Percentiles rank a stretch among this genome's conserved stretches.
Evolutionary conservation across 2,113 vertebrate genomes (phyloP).

Genomic region (Hirundichthys speculiger): DNA sequence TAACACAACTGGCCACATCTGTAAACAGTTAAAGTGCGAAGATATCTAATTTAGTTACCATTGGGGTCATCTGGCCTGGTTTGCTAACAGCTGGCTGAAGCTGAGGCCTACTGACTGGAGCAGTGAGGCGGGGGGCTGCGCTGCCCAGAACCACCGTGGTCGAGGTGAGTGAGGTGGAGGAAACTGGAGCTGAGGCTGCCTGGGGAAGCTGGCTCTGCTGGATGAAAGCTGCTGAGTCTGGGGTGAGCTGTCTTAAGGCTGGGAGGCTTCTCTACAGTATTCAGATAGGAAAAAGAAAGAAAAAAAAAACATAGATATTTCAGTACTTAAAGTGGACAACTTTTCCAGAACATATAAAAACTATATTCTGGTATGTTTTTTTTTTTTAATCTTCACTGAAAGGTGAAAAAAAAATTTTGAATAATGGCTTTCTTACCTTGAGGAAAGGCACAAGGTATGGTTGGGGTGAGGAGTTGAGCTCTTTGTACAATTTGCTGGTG

Average conservation of each 20-base stretch:
- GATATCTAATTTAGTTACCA: slow-evolving; percentile 74
- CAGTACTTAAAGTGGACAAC: neutral
- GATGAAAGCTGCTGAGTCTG: slow-evolving; percentile 94
- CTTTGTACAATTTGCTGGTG: slow-evolving; percentile 94
- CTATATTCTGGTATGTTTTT: neutral
- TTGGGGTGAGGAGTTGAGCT: slow-evolving; percentile 98
- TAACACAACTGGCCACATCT: too few relatives aligned
- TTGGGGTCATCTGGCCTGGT: slow-evolving; percentile 82
- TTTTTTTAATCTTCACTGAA: neutral
- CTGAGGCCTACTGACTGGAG: slow-evolving; percentile 85
- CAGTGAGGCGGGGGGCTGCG: slow-evolving; percentile 65
- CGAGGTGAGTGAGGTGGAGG: slow-evolving; percentile 70
- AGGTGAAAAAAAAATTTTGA: neutral
- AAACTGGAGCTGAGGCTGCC: slow-evolving; percentile 82
- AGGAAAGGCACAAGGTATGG: slow-evolving; percentile 99
- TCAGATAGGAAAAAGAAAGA: slow-evolving; percentile 2
- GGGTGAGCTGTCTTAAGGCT: slow-evolving; percentile 94
- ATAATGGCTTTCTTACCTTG: slow-evolving; percentile 81
- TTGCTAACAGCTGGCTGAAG: slow-evolving; percentile 89
- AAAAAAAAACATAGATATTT: too few relatives aligned
- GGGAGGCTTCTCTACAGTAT: slow-evolving; percentile 91
- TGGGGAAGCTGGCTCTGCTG: slow-evolving; percentile 92
- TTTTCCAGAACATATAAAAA: neutral
- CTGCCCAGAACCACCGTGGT: slow-evolving; percentile 59
- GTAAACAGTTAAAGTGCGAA: neutral